These are phyloP conservation scores for Oreochromis niloticus DNA, from an alignment of 2,113 vertebrate species.

Conservation along the genomic window DNA sequence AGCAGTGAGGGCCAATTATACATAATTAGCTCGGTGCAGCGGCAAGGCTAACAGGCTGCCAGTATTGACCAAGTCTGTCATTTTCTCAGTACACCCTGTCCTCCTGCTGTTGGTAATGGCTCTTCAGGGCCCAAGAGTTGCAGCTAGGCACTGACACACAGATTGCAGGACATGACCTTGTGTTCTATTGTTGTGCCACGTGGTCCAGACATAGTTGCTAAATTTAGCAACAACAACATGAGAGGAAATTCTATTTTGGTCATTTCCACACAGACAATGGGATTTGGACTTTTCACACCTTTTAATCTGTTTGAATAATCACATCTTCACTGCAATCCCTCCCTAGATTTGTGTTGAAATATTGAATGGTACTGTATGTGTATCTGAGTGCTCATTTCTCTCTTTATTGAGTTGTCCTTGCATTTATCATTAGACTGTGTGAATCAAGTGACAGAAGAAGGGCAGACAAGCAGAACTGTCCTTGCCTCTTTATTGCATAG, in stretches of 20 bases:
- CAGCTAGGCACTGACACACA: not conserved
- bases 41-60: not conserved
- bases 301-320: not conserved
- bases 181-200: not conserved
- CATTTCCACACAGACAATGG: not conserved
- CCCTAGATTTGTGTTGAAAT: not conserved
- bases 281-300: not conserved
- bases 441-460: not conserved
- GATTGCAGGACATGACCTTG: not conserved
- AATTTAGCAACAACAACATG: not conserved
- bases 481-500: not conserved
- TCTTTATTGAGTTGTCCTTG: slow-evolving; percentile 1
- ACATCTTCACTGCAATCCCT: not conserved
- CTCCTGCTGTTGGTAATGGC: slow-evolving; percentile 13
- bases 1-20: slow-evolving; percentile 8
- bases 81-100: slow-evolving; percentile 16
- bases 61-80: slow-evolving; percentile 31
- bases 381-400: not conserved
- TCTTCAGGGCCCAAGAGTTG: not conserved
- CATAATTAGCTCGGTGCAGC: slow-evolving; percentile 27
- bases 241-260: not conserved
- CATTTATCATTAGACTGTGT: not conserved
- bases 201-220: not conserved
- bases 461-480: not conserved
- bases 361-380: not conserved